Evolutionary conservation across 2,797 vertebrate genomes (phyloP), one percentile per base, ranked within the genome.

Genomic region (Sebastes itinus): DNA sequence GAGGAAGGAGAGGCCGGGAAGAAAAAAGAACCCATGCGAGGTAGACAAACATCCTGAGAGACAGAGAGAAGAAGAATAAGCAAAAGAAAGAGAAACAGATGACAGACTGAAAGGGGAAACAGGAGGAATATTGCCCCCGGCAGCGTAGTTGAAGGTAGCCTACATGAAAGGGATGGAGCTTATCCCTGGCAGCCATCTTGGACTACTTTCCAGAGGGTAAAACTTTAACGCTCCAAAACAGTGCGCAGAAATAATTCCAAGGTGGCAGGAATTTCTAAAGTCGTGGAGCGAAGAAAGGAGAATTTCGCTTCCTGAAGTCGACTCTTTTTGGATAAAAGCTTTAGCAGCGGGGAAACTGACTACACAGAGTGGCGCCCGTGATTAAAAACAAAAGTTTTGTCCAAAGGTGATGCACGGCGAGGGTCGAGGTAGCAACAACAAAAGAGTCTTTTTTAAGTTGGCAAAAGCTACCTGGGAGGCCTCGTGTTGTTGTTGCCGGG

Each of bases 111-210:
- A 69, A 64, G 72, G 46, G 14, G 70, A 42, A 60, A 30, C 0
- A 4, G 80, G 61, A 64, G 75, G 72, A 30, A 46, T 22, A 82
- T 66, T 67, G 77, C 84, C 81, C 33, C 68, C 14, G 42, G 86
- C 81, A 5, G 32, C 25, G 16, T 79, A 56, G 77, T 55, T 74
- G 77, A 88, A 90, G 76, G 74, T 65, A 87, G 64, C 60, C 69
- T 13, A 89, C 89, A 85, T 75, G 70, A 90, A 86, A 85, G 81
- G 18, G 4, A 61, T 55, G n/a, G 23, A 30, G 46, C 49, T 79
- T 55, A 76, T 68, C 79, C 75, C 58, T n/a, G 77, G 61, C 78
- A 69, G 81, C 83, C 83, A 84, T 86, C 85, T 86, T 86, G 83
- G 77, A 61, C 72, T 72, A 64, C 70, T 87, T 83, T 77, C 5